These are phyloP conservation scores for Onychomys arenicola DNA, from an alignment of 2,797 vertebrate genomes.

Conservation along the genomic window DNA sequence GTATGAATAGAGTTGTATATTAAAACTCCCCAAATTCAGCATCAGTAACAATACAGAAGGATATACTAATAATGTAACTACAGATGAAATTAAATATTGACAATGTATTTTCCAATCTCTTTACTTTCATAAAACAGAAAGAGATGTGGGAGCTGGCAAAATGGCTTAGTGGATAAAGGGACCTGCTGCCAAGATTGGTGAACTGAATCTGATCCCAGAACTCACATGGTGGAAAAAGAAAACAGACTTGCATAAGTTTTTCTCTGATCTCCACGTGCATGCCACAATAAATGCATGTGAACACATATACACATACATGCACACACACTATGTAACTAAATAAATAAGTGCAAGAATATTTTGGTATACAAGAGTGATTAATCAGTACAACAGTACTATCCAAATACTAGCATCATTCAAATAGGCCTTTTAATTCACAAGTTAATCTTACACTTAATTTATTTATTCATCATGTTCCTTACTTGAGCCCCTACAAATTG, in stretches of 20 bases:
- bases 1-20: not conserved
- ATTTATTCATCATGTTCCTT: not conserved
- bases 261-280: not conserved
- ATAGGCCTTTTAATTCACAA: not conserved
- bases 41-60: not conserved
- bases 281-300: not conserved
- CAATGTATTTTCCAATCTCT: not conserved
- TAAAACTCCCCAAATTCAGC: not conserved
- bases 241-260: not conserved
- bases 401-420: not conserved
- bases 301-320: not conserved
- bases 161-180: not conserved
- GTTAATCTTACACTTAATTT: conserved; percentile 3
- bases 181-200: not conserved
- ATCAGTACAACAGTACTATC: conserved; percentile 33
- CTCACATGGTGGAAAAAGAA: not conserved
- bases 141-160: not conserved
- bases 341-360: not conserved
- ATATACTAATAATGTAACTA: conserved; percentile 7
- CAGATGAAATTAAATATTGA: conserved; percentile 22
- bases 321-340: not conserved
- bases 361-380: not conserved
- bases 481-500: not conserved
- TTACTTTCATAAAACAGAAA: not conserved
- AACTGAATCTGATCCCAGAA: not conserved